Base-by-base conservation (phyloP, 2,797 vertebrate genomes). In the Onychomys arenicola region DNA sequence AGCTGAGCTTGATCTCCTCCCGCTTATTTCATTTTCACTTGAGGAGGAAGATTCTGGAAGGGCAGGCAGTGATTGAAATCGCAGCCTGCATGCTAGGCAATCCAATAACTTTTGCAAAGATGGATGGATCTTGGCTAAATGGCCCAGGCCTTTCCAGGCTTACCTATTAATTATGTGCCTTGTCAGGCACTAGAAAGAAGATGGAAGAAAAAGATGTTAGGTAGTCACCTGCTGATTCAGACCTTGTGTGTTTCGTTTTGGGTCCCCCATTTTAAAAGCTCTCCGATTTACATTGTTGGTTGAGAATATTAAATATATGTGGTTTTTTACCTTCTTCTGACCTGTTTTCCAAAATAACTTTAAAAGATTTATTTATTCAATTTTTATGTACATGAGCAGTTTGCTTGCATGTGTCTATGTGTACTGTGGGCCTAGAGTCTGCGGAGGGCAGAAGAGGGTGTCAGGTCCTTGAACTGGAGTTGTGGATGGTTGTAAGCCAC, bases 11-110 rank as follows among this genome's bases (percentile, higher is more conserved):
- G 81, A 90, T 80, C 93, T 94, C 88, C 78, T 71, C 63, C 87
- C 82, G 84, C 73, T 69, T 57, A 71, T 93, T 96, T 91, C n/a
- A 82, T 93, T 96, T 95, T 92, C 37, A 40, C 90, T 90, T 96
- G 61, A 52, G 76, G 75, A 93, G 49, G 8, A 78, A 90, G 76
- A 69, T 52, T 95, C 71, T 25, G 43, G 76, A 93, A 94, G 57
- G 46, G 34, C 61, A 61, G 29, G 78, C 90, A 59, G 8, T 95
- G 93, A 93, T 75, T 94, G 85, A 94, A 77, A 92, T 57, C 37
- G 32, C 32, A 93, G 40, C 55, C 95, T 85, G 40, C 65, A 43
- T 73, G 57, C 76, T 77, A 13, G 82, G 57, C 76, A 90, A 11
- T 65, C 40, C 40, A 90, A 55, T 82, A 55, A 59, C 46, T 69